Percentiles rank a stretch among this genome's conserved stretches.
Conservation (phyloP, 2,113 vertebrate genomes). For the Craseonycteris thonglongyai region DNA sequence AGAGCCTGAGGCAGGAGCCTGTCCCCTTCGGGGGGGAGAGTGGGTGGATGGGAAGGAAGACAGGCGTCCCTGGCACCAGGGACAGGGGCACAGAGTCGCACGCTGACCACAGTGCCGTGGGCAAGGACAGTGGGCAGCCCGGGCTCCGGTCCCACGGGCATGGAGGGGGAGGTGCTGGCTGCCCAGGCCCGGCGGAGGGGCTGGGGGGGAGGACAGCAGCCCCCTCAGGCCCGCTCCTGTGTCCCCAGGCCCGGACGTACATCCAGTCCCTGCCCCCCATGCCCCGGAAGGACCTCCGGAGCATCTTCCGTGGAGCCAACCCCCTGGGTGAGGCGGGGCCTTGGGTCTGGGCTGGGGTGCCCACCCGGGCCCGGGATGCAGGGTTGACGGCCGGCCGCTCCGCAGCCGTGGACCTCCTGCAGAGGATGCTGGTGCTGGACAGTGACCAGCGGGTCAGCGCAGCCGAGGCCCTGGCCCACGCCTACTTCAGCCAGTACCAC, state of each 20-base stretch:
- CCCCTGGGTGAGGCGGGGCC: slow-evolving; percentile 86
- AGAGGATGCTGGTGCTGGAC: slow-evolving; percentile 96
- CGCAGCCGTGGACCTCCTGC: slow-evolving; percentile 93
- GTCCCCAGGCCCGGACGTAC: slow-evolving; percentile 93
- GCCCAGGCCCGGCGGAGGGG: not conserved
- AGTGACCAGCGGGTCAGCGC: slow-evolving; percentile 95
- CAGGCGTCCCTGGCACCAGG: not conserved
- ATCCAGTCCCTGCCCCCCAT: slow-evolving; percentile 97
- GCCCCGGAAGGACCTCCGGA: slow-evolving; percentile 95
- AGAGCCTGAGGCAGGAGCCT: not conserved
- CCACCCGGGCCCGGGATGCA: too few species aligned
- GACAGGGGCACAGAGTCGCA: not conserved
- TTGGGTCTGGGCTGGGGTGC: not conserved
- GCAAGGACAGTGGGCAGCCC: not conserved
- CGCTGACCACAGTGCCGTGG: too few species aligned
- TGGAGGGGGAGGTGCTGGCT: not conserved
- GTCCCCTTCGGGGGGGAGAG: not conserved
- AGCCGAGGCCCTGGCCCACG: slow-evolving; percentile 89
- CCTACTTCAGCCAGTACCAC: slow-evolving; percentile 97
- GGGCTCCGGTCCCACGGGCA: not conserved
- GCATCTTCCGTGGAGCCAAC: slow-evolving; percentile 93
- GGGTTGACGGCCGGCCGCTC: not conserved
- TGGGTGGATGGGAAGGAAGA: not conserved
- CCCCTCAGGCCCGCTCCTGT: not conserved
- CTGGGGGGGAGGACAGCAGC: too few species aligned